Percentiles rank a stretch among this genome's conserved stretches.
These are phyloP conservation scores for Galeopsomyia nigrocyanea DNA, from an alignment of 2,888 invertebrate species.

Conservation along the genomic window DNA sequence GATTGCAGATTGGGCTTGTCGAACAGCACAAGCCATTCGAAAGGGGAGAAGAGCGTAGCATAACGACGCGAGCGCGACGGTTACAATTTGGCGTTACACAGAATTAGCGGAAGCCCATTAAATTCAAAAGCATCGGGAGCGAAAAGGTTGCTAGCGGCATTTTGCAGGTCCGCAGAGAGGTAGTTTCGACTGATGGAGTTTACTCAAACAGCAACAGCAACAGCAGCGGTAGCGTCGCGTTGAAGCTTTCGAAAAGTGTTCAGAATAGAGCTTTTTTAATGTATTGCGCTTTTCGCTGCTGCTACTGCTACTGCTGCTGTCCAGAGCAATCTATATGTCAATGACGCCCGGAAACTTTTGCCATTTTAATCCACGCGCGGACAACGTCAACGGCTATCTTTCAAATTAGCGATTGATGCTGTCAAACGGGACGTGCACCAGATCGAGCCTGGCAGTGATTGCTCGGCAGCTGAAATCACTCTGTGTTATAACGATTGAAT, in stretches of 20 bases:
- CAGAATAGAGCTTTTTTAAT: slow-evolving; percentile 20
- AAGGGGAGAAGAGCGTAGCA: slow-evolving; percentile 2
- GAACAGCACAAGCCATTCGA: slow-evolving; percentile 5
- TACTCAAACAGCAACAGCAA: slow-evolving; percentile 11
- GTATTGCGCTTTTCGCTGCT: neutral
- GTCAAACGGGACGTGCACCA: no score
- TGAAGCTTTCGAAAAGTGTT: slow-evolving; percentile 32
- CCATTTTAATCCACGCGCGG: no score
- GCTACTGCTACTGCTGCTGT: no score
- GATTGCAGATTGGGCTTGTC: slow-evolving; percentile 29
- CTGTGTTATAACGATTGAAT: no score
- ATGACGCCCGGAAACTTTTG: no score
- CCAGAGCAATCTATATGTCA: no score
- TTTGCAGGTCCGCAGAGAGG: neutral
- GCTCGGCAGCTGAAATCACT: no score
- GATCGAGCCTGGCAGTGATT: no score
- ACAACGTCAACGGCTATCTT: no score
- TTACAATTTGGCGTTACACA: slow-evolving; percentile 29
- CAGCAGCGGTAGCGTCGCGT: neutral
- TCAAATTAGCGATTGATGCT: no score
- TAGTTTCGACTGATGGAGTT: slow-evolving; percentile 19
- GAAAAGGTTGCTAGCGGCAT: neutral
- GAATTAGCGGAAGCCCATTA: slow-evolving; percentile 39
- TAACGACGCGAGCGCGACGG: slow-evolving; percentile 15
- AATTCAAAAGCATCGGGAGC: slow-evolving; percentile 22